Base-by-base conservation (phyloP, 2,797 vertebrate genomes). In the Hippopotamyrus pictus region DNA sequence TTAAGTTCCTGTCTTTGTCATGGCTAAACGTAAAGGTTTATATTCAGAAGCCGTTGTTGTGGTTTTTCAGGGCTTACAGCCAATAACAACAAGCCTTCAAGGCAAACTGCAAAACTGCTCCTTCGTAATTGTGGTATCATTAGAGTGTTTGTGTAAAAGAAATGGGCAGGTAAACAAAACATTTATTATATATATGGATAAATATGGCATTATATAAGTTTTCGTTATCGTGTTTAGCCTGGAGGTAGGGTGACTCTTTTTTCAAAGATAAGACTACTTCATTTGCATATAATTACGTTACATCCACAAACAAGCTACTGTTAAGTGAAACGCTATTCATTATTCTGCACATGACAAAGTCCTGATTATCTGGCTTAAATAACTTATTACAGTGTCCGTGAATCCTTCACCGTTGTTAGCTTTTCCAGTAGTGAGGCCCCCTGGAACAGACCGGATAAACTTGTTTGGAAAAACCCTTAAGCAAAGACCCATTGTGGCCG, bases 401-500 rank as follows among this genome's bases (percentile, higher is more conserved):
- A 82, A 46, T 29, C 29, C 19, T 57, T 41, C 11, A 3, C 41
- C 22, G 51, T 59, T 83, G 69, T 48, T 59, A 57, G 41, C 22
- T 65, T 73, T 54, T n/a, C 44, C 46, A 69, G 33, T 5, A 90
- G 53, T 14, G 22, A 62, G 46, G 3, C 83, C 46, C 44, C 76
- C 59, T 92, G 41, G 85, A 91, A 90, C 90, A 92, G 90, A 93
- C 93, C 90, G 91, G 94, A 91, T 83, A 79, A 93, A 93, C 91
- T 86, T 92, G 94, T 95, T 93, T 57, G 95, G 95, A 94, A 96
- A 95, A 95, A 92, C 94, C 95, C 96, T 91, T 19, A 37, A 46
- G 79, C 46, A 33, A 73, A 84, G 87, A 76, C 46, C 90, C 89
- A 90, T 73, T 83, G 88, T 91, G 95, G 91, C 95, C 85, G 96